Percentiles rank a stretch among this genome's conserved stretches.
Evolutionary conservation across 1,140 invertebrate genomes (phyloP).

Genomic region (Papilio polyxenes): DNA sequence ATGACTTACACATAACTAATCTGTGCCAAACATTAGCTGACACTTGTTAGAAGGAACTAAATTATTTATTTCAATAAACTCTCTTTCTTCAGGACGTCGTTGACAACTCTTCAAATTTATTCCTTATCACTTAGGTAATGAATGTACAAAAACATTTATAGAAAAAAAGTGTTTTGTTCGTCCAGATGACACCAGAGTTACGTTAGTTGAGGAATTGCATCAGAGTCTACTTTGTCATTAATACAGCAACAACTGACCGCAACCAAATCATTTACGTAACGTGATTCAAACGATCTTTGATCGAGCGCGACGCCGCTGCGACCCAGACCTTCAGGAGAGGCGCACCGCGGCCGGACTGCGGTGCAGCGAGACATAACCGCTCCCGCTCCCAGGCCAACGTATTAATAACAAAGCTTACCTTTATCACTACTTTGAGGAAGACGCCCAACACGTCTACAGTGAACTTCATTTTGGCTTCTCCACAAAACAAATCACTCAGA

Average conservation of each 20-base stretch:
- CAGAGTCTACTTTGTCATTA: slow-evolving; percentile 30
- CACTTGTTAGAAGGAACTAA: too few relatives aligned
- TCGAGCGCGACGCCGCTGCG: neutral
- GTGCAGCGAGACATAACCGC: neutral
- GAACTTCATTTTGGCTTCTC: slow-evolving; percentile 76
- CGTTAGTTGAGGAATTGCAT: neutral
- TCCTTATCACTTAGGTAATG: neutral
- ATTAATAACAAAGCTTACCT: slow-evolving; percentile 63
- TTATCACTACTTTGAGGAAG: slow-evolving; percentile 79
- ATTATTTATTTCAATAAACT: neutral
- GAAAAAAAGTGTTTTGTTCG: neutral
- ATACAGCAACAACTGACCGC: slow-evolving; percentile 6
- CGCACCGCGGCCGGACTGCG: neutral
- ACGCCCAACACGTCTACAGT: slow-evolving; percentile 78
- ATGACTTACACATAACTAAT: too few relatives aligned
- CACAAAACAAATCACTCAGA: slow-evolving; percentile 55
- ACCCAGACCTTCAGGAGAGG: neutral
- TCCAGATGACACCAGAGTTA: neutral
- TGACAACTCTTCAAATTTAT: neutral
- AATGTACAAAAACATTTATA: neutral
- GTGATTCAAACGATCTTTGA: neutral
- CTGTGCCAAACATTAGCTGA: too few relatives aligned
- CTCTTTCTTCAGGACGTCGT: neutral
- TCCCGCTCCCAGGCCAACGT: neutral
- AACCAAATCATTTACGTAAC: slow-evolving; percentile 24